Evolutionary conservation across 2,888 invertebrate genomes (phyloP), one percentile per base, ranked within the genome.

Genomic region (Drosophila nr. perissopoda): DNA sequence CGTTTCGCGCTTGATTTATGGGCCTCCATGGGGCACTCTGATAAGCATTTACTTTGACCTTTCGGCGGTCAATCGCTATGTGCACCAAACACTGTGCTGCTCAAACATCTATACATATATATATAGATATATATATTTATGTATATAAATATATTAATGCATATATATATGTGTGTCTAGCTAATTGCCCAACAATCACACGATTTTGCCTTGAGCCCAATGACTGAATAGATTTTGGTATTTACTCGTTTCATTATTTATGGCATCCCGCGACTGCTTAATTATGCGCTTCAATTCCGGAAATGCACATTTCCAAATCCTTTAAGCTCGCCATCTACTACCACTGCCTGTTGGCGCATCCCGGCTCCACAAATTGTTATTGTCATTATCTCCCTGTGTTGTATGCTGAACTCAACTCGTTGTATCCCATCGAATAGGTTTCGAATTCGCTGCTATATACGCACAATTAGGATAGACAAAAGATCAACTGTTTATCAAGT

Each of bases 301-400:
- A 79, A 81, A 74, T 62, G 72, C 73, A 68, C 74, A 83, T 69
- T 85, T 76, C 64, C 64, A 71, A 86, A 82, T 82, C 82, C 85
- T 83, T 83, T 81, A 85, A 82, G 66, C 81, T 60, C 66, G 52
- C 49, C 53, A 67, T 54, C 36, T 59, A 49, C 31, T 54, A 48
- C 21, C 25, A 38, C 40, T 29, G 57, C 51, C 56, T 29, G 11
- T 25, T 33, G 49, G 49, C 18, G 25, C 36, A 31, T 29, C 25
- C 21, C n/a, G 11, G 21, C 42, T 38, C 27, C 42, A 70, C 70
- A 57, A 70, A 52, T 62, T 52, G 51, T 31, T 54, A 29, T 59
- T 51, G 54, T 31, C 36, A 31, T 11, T 56, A 25, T 42, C 46
- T 16, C 49, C 38, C 62, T 56, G 52, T 56, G 46, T n/a, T 21